A percentile compares a stretch with the other conserved stretches of the same genome.
Conservation (phyloP, 2,113 vertebrate species). For the Crotalus viridis region DNA sequence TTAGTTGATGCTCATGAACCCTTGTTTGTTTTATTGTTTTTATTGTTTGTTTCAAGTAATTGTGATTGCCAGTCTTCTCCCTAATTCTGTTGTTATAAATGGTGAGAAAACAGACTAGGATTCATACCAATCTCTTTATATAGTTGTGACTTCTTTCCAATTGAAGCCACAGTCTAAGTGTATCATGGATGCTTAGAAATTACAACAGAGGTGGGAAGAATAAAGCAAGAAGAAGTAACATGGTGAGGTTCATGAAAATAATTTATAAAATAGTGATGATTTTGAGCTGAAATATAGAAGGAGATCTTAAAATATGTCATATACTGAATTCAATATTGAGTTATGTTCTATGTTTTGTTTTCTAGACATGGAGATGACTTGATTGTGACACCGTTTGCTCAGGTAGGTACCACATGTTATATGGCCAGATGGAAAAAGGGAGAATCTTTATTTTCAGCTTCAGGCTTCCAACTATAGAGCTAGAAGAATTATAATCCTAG, state of each 20-base stretch:
- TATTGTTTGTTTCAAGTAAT: background rate
- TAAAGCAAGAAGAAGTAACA: constrained; percentile 34
- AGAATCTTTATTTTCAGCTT: background rate
- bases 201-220: background rate
- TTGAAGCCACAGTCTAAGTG: accelerated
- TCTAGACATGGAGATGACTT: constrained; percentile 98
- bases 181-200: background rate
- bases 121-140: background rate
- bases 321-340: constrained; percentile 35
- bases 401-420: constrained; percentile 78
- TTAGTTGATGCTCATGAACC: too few species aligned
- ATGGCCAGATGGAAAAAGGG: background rate
- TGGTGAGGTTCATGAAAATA: background rate
- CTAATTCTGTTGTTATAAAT: background rate
- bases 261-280: constrained; percentile 1
- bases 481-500: constrained; percentile 3
- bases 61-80: constrained; percentile 4
- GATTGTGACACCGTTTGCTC: constrained; percentile 99
- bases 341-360: constrained; percentile 59
- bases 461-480: background rate
- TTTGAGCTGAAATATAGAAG: background rate
- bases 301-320: constrained; percentile 11
- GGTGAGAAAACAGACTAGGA: background rate
- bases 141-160: background rate
- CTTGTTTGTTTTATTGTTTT: too few species aligned